Conservation (phyloP, 2,797 vertebrate genomes). For the Garrulus glandarius region DNA sequence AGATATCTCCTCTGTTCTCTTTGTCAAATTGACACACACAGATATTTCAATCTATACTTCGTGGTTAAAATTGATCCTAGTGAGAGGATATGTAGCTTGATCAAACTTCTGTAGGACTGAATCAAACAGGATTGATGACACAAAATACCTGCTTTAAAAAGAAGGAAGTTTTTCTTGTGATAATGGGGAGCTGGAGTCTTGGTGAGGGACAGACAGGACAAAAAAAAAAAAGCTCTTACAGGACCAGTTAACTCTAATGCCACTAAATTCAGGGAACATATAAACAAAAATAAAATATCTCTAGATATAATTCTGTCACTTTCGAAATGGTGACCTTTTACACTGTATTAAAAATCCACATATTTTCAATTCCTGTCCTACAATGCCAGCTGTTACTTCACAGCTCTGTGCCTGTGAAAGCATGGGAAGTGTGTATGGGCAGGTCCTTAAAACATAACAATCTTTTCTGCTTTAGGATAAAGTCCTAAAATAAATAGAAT, state of each 20-base stretch:
- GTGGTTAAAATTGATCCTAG: constrained; percentile 50
- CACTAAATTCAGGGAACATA: neutral
- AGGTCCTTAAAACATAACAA: neutral
- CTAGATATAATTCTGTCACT: neutral
- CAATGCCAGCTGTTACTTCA: neutral
- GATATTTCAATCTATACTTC: constrained; percentile 52
- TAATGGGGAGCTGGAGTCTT: neutral
- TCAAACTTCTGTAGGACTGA: constrained; percentile 37
- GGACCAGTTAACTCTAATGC: neutral
- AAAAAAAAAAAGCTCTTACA: neutral
- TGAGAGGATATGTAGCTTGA: constrained; percentile 42
- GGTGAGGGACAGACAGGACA: neutral
- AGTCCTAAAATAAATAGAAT: neutral
- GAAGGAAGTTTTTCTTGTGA: constrained; percentile 4
- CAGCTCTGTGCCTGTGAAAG: neutral
- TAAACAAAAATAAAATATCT: neutral
- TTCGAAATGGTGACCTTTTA: neutral
- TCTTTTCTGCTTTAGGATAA: neutral
- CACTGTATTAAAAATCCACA: neutral
- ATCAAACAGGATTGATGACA: constrained; percentile 39
- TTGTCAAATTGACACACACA: constrained; percentile 39
- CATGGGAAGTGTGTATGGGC: fast-evolving
- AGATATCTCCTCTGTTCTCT: constrained; percentile 42
- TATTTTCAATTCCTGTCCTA: neutral
- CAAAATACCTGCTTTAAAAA: neutral